Conservation (phyloP, 2,113 vertebrate species). For the Neodontobutis hainanensis region DNA sequence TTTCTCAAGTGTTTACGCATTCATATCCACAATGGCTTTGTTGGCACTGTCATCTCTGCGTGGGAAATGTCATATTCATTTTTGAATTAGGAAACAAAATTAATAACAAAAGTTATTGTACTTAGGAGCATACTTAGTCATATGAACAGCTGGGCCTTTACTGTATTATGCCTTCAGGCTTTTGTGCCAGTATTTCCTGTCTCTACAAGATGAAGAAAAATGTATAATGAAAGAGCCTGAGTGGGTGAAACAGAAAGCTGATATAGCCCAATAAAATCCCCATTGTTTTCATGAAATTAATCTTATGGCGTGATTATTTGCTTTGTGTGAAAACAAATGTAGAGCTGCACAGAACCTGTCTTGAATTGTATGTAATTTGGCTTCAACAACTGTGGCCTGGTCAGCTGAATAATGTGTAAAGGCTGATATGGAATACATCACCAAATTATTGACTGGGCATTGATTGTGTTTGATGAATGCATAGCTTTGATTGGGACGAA, state of each 20-base stretch:
- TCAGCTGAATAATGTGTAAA: constrained; percentile 13
- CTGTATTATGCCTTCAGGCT: constrained; percentile 63
- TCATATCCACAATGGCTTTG: neutral
- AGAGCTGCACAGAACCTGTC: constrained; percentile 26
- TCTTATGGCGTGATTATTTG: constrained; percentile 63
- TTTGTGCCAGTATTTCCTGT: constrained; percentile 67
- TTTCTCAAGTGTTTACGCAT: neutral
- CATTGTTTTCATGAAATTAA: constrained; percentile 62
- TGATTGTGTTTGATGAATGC: constrained; percentile 50
- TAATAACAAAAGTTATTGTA: constrained; percentile 67
- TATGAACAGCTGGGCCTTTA: constrained; percentile 59
- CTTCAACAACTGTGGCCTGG: constrained; percentile 2
- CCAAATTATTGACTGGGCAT: constrained; percentile 19
- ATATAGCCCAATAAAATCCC: constrained; percentile 46
- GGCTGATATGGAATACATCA: constrained; percentile 28
- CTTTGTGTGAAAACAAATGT: constrained; percentile 29
- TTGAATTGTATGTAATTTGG: constrained; percentile 41
- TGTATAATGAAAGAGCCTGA: constrained; percentile 31
- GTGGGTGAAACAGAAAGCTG: constrained; percentile 32
- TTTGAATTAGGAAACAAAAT: constrained; percentile 52
- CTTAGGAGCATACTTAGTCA: constrained; percentile 64
- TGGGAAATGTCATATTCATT: constrained; percentile 6
- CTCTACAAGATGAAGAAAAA: constrained; percentile 28
- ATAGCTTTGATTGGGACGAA: constrained; percentile 3
- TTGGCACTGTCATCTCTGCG: neutral